Evolutionary conservation across 2,113 vertebrate species (phyloP).

Genomic region (Podilymbus podiceps): DNA sequence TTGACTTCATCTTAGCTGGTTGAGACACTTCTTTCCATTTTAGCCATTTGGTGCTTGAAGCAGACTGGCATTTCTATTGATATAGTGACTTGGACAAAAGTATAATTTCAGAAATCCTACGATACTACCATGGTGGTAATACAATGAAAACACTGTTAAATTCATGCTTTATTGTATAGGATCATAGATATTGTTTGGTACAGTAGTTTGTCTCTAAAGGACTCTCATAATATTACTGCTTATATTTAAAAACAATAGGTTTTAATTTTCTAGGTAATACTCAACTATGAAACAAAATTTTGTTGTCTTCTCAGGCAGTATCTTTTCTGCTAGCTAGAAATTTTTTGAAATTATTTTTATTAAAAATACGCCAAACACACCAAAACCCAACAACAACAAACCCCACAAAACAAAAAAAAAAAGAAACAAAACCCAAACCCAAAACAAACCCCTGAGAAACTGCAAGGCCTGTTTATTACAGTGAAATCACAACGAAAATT

Average conservation of each 20-base stretch:
- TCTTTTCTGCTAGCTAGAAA: neutral
- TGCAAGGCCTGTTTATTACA: neutral
- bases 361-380: neutral
- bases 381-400: too few relatives aligned
- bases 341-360: neutral
- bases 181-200: neutral
- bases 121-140: neutral
- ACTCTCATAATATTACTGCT: neutral
- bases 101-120: slow-evolving; percentile 8
- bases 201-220: neutral
- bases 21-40: neutral
- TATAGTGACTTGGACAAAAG: neutral
- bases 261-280: neutral
- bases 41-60: neutral
- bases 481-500: neutral
- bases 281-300: neutral
- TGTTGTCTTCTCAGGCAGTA: neutral
- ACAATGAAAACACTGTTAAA: neutral
- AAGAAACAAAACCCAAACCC: too few relatives aligned
- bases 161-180: neutral
- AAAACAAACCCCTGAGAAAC: neutral
- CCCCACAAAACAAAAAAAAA: neutral
- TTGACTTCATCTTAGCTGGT: neutral
- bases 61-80: neutral
- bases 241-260: neutral